Conservation (phyloP, 2,113 vertebrate species). For the Tragelaphus strepsiceros region DNA sequence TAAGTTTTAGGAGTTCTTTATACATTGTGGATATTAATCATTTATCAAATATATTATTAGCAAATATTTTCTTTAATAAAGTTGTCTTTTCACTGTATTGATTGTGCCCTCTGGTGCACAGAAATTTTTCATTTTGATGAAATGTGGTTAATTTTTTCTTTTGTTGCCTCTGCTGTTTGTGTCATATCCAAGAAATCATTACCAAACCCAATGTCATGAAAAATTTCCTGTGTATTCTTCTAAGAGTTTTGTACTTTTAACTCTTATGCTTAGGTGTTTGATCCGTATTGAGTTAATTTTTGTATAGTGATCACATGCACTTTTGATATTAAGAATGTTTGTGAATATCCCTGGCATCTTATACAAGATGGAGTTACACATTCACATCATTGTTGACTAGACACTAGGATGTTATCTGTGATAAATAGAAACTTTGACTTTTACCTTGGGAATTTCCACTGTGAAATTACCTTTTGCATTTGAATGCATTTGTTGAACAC, state of each 20-base stretch:
- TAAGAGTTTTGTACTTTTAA: background rate
- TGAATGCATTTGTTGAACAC: background rate
- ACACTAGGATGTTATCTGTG: slow-evolving; percentile 47
- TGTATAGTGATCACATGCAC: background rate
- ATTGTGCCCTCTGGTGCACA: background rate
- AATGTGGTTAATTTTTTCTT: background rate
- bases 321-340: slow-evolving; percentile 61
- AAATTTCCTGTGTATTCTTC: background rate
- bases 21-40: background rate
- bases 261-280: background rate
- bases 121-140: background rate
- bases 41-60: background rate
- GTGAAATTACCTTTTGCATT: background rate
- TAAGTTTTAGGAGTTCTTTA: background rate
- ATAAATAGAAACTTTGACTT: slow-evolving; percentile 20
- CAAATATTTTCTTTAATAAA: background rate
- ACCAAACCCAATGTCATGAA: background rate
- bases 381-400: slow-evolving; percentile 12
- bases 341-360: slow-evolving; percentile 57
- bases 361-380: slow-evolving; percentile 50
- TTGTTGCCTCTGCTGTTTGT: background rate
- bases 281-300: background rate
- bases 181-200: background rate
- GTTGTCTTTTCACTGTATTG: background rate
- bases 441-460: background rate